Percentiles rank a stretch among this genome's conserved stretches.
These are phyloP conservation scores for Microplitis manilae DNA, from an alignment of 2,888 invertebrate genomes.

Conservation along the genomic window DNA sequence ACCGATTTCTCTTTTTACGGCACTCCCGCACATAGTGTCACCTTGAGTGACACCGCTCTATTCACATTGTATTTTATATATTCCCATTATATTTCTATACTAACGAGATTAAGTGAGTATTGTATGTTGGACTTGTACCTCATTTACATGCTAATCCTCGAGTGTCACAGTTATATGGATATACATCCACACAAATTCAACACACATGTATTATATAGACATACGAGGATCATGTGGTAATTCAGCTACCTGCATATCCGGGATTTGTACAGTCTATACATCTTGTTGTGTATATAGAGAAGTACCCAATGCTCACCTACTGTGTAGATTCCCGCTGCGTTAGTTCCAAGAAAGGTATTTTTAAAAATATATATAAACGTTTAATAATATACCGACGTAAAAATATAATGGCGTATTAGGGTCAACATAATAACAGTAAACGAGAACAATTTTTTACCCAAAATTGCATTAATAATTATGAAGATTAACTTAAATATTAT, in stretches of 20 bases:
- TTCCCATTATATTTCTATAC: conserved; percentile 18
- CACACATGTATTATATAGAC: background rate
- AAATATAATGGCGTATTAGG: background rate
- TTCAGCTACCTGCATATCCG: conserved; percentile 24
- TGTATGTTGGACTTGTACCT: conserved; percentile 60
- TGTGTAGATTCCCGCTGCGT: background rate
- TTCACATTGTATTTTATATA: conserved; percentile 64
- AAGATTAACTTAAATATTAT: too few species aligned
- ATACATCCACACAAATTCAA: conserved; percentile 13
- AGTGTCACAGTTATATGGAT: conserved; percentile 22
- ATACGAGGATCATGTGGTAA: conserved; percentile 6
- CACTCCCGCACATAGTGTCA: conserved; percentile 34
- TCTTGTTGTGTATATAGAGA: conserved; percentile 2
- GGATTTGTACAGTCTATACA: conserved; percentile 1
- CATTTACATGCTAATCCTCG: conserved; percentile 67
- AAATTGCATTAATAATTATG: too few species aligned
- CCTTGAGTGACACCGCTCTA: conserved; percentile 52
- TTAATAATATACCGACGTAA: background rate
- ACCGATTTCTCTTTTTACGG: conserved; percentile 28
- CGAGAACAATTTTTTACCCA: too few species aligned
- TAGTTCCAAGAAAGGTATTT: background rate
- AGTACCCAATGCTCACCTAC: conserved; percentile 12
- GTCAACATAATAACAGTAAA: background rate
- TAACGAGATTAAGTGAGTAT: conserved; percentile 65
- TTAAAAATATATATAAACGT: background rate